Percentiles rank a stretch among this genome's conserved stretches.
These are phyloP conservation scores for Siniperca knerii DNA, from an alignment of 2,113 vertebrate genomes.

Conservation along the genomic window DNA sequence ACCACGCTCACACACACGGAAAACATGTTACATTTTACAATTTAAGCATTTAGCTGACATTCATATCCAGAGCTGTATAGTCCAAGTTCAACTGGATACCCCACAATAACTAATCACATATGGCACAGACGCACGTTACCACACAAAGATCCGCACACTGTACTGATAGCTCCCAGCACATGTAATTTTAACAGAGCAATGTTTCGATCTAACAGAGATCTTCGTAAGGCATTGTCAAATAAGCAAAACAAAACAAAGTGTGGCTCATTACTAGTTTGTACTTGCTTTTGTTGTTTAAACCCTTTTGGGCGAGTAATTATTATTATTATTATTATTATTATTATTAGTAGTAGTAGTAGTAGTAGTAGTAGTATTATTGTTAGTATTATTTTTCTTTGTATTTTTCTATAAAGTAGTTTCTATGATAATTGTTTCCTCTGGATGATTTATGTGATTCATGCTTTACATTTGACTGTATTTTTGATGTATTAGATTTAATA, in stretches of 20 bases:
- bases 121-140: background rate
- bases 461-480: background rate
- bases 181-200: background rate
- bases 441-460: too few species aligned
- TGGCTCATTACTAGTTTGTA: too few species aligned
- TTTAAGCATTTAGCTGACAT: constrained; percentile 18
- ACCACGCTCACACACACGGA: background rate
- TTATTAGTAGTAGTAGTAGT: too few species aligned
- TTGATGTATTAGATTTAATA: background rate
- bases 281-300: too few species aligned
- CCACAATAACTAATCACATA: background rate
- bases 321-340: too few species aligned
- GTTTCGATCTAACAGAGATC: background rate
- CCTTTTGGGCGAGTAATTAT: too few species aligned
- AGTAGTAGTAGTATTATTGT: too few species aligned
- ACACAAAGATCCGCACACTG: background rate
- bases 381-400: too few species aligned
- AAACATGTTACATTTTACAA: constrained; percentile 16
- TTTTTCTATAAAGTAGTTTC: too few species aligned
- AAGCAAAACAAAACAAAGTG: background rate
- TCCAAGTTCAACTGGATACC: constrained; percentile 4
- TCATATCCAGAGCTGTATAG: background rate
- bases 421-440: background rate
- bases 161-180: background rate
- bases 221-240: background rate